Conservation (phyloP, 1,140 invertebrate genomes). For the Aphaenogaster rudis region DNA sequence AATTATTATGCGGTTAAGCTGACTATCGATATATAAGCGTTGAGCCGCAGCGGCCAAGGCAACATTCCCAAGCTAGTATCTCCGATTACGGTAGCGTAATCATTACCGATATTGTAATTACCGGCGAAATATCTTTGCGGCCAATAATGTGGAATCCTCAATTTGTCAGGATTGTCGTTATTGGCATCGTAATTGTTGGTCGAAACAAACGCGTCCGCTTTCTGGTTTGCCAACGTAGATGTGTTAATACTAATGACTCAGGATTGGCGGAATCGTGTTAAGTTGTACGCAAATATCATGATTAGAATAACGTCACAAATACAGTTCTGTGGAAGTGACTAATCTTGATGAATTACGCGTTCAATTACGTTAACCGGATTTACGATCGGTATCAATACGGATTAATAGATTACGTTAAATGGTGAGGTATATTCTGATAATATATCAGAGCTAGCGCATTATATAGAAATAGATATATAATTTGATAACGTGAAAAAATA, state of each 20-base stretch:
- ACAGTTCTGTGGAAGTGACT: neutral
- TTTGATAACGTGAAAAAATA: conserved; percentile 9
- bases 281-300: neutral
- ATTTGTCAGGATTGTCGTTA: conserved; percentile 56
- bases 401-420: conserved; percentile 27
- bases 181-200: conserved; percentile 30
- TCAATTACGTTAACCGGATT: conserved; percentile 12
- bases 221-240: neutral
- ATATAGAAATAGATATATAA: neutral
- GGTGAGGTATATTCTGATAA: neutral
- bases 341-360: conserved; percentile 16
- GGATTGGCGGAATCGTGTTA: neutral
- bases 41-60: conserved; percentile 14
- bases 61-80: conserved; percentile 40
- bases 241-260: conserved; percentile 23
- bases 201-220: conserved; percentile 32
- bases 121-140: conserved; percentile 34
- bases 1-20: conserved; percentile 54
- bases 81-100: conserved; percentile 36
- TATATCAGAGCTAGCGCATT: neutral
- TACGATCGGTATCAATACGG: neutral
- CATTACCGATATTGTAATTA: conserved; percentile 60
- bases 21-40: conserved; percentile 38
- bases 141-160: conserved; percentile 14
- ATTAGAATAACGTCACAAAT: neutral